A percentile compares a stretch with the other conserved stretches of the same genome.
These are phyloP conservation scores for Podabrus alpinus DNA, from an alignment of 2,888 invertebrate genomes.

Conservation along the genomic window DNA sequence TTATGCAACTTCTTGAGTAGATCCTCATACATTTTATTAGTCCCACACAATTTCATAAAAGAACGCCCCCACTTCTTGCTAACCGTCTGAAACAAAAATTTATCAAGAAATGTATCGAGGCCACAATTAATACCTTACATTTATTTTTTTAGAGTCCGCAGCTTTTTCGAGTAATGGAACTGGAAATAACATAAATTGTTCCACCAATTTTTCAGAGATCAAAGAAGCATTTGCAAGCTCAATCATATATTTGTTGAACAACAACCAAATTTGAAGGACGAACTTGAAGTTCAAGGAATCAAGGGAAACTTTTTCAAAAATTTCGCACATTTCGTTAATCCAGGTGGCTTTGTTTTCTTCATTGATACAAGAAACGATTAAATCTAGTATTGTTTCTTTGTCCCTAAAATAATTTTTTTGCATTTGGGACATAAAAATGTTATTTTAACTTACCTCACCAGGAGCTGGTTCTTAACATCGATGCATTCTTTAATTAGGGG, in stretches of 20 bases:
- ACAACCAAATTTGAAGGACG: neutral
- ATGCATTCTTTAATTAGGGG: slow-evolving; percentile 3
- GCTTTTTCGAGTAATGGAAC: neutral
- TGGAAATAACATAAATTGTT: neutral
- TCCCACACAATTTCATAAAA: neutral
- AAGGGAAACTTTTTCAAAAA: neutral
- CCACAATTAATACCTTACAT: neutral
- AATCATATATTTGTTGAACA: neutral
- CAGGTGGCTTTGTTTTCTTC: neutral
- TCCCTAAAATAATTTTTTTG: neutral
- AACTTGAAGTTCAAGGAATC: neutral
- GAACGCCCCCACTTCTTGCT: neutral
- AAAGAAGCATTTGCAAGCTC: neutral
- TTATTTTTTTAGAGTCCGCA: neutral
- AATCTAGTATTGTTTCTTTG: neutral
- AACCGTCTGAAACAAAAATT: neutral
- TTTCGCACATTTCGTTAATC: slow-evolving; percentile 2
- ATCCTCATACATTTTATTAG: neutral
- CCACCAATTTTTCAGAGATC: neutral
- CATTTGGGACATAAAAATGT: neutral
- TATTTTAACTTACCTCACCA: neutral
- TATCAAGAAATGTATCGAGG: neutral
- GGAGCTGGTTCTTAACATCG: neutral
- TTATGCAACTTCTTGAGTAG: neutral
- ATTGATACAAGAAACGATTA: neutral